Evolutionary conservation across 2,797 vertebrate species (phyloP).

Genomic region (Enteromius radiatus): DNA sequence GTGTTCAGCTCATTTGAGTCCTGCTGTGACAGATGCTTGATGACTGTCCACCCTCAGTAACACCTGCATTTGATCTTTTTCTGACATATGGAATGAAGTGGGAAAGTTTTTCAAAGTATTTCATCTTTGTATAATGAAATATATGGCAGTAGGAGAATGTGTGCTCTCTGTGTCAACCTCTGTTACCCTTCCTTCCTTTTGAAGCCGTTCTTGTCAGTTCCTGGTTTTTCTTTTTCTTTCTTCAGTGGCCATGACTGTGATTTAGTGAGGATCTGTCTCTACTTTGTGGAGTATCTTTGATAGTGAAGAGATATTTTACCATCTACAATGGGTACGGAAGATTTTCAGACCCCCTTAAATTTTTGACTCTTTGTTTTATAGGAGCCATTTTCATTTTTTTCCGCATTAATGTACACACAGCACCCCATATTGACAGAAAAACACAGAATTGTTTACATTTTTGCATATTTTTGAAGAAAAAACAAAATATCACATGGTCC

Average conservation of each 20-base stretch:
- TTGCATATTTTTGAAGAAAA: too few species aligned
- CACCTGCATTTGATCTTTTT: constrained; percentile 3
- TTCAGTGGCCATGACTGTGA: background rate
- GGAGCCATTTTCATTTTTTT: too few species aligned
- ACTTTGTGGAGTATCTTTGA: background rate
- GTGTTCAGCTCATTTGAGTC: constrained; percentile 11
- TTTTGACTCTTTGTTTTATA: too few species aligned
- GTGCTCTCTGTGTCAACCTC: background rate
- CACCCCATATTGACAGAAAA: too few species aligned
- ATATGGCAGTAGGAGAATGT: background rate
- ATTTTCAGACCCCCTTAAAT: too few species aligned
- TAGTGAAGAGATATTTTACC: too few species aligned
- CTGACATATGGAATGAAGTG: background rate
- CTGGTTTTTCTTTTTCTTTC: background rate
- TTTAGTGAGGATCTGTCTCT: background rate
- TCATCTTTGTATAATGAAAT: constrained; percentile 1
- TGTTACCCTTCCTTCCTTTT: background rate
- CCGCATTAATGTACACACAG: too few species aligned
- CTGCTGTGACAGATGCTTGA: constrained; percentile 9
- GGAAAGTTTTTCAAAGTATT: constrained; percentile 14
- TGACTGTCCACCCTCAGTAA: constrained; percentile 10
- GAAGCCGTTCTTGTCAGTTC: background rate
- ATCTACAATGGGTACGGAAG: too few species aligned
- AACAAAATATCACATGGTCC: too few species aligned
- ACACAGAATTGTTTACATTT: too few species aligned